phyloP scores from a whole-genome alignment of 2,797 vertebrate species.

The Heliangelus exortis region DNA sequence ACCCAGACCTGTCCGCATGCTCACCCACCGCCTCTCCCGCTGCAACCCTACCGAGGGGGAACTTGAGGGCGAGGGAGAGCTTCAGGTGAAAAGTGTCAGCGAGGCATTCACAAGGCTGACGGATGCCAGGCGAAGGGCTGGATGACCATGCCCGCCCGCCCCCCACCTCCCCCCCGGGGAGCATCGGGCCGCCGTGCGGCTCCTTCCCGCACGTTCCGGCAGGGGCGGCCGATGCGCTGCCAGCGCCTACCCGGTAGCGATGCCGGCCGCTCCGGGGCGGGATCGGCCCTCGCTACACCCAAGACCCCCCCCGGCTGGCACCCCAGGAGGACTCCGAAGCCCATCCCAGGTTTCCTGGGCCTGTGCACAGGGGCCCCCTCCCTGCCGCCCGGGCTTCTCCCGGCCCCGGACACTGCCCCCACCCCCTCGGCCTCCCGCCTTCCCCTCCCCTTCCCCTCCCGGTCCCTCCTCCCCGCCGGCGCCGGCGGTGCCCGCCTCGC shows the following conservation, averaged over 20 bases:
- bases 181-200: not conserved
- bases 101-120: not conserved
- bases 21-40: not conserved
- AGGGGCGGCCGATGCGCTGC: not conserved
- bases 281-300: not conserved
- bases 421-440: not conserved
- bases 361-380: not conserved
- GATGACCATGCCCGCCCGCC: not conserved
- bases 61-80: not conserved
- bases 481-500: conserved; percentile 1
- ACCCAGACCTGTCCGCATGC: fast-evolving
- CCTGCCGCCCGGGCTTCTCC: not conserved
- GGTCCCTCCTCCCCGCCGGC: conserved; percentile 20
- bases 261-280: not conserved
- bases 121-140: fast-evolving
- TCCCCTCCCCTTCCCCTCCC: not conserved
- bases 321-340: not conserved
- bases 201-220: not conserved
- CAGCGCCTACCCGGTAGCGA: not conserved
- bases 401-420: not conserved
- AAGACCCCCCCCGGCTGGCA: not conserved
- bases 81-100: not conserved
- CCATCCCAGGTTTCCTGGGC: not conserved
- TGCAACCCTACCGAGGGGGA: no score
- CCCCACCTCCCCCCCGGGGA: not conserved